These are phyloP conservation scores for Porites australiensis DNA, from an alignment of 64 coral and sea anemone species.

Conservation along the genomic window DNA sequence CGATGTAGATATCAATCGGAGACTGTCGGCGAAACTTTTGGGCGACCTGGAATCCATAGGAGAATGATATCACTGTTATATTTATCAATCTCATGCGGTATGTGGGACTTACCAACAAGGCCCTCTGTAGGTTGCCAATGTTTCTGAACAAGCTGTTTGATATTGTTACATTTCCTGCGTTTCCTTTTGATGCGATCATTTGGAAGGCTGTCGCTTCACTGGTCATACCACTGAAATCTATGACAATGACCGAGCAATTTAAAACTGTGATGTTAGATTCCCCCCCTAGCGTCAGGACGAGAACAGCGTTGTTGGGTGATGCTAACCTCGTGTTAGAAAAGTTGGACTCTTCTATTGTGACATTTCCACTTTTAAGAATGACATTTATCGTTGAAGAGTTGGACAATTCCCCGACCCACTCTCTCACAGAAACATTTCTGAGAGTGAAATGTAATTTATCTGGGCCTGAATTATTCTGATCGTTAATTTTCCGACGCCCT, in stretches of 20 bases:
- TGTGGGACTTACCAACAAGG: conserved; percentile 15
- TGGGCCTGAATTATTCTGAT: neutral
- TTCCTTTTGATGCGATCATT: neutral
- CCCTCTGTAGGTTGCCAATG: neutral
- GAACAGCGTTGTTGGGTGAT: neutral
- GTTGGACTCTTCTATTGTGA: neutral
- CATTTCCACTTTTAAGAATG: neutral
- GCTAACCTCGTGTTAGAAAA: neutral
- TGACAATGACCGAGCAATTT: neutral
- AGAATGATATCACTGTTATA: neutral
- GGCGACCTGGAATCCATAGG: neutral
- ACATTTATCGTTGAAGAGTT: neutral
- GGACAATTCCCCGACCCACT: neutral
- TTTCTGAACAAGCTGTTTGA: neutral
- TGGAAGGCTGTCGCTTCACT: neutral
- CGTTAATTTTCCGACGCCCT: neutral
- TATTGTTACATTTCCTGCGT: neutral
- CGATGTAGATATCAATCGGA: neutral
- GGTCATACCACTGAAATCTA: neutral
- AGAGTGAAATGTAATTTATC: neutral
- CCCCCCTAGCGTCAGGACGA: neutral
- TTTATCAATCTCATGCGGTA: conserved; percentile 2
- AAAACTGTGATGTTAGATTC: conserved; percentile 1
- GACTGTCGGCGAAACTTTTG: neutral
- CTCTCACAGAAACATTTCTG: neutral